Percentiles rank a stretch among this genome's conserved stretches.
phyloP scores from a whole-genome alignment of 2,888 invertebrate species.

The Pyrocoelia pectoralis region DNA sequence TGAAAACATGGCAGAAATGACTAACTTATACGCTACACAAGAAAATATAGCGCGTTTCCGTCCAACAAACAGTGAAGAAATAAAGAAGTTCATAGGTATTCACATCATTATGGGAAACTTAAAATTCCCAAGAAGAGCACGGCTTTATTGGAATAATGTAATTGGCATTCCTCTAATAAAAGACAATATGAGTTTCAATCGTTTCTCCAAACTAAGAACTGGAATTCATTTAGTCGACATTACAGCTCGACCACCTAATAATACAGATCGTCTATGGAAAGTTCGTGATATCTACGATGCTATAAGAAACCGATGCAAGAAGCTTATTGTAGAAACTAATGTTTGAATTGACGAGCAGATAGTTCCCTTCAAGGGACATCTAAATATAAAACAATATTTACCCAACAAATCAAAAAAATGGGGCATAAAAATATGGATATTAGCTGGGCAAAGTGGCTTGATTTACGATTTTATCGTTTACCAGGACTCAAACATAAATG shows the following conservation, averaged over 20 bases:
- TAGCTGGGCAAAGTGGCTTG: neutral
- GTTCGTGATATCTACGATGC: slow-evolving; percentile 4
- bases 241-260: neutral
- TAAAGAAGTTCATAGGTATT: slow-evolving; percentile 12
- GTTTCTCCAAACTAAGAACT: slow-evolving; percentile 1
- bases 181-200: neutral
- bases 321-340: slow-evolving; percentile 5
- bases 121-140: slow-evolving; percentile 5
- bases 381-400: slow-evolving; percentile 13
- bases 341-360: no score
- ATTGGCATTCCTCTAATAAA: neutral
- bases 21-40: neutral
- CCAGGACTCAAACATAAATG: slow-evolving; percentile 50
- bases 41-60: neutral
- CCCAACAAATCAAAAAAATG: slow-evolving; percentile 14
- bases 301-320: slow-evolving; percentile 4
- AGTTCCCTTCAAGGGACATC: slow-evolving; percentile 12
- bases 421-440: slow-evolving; percentile 8
- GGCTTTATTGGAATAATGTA: slow-evolving; percentile 4
- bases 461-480: slow-evolving; percentile 3
- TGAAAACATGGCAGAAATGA: neutral
- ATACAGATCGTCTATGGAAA: slow-evolving; percentile 16
- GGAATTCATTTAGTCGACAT: slow-evolving; percentile 10
- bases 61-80: slow-evolving; percentile 5
- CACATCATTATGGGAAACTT: slow-evolving; percentile 17